Evolutionary conservation across 2,888 invertebrate genomes (phyloP), one percentile per base, ranked within the genome.

Genomic region (Congeria kusceri): DNA sequence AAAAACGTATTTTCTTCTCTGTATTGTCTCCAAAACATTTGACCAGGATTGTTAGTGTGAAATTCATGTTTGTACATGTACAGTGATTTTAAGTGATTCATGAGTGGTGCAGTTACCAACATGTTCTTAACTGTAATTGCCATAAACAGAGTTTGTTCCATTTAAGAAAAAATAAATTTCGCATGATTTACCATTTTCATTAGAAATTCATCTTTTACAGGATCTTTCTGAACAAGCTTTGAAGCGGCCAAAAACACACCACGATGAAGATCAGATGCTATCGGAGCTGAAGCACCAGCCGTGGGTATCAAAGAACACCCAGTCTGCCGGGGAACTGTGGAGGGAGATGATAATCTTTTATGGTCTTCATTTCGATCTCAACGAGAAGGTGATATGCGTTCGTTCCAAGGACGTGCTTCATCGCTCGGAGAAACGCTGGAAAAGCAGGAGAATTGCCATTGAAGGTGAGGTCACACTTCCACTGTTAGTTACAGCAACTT

Each of bases 381-480:
- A 92, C 25, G 92, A 93, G n/a, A 77, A 92, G 83, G 94, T 95
- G 3, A 92, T 95, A 28, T 93, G 92, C 57, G 94, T 95, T 44
- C 87, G 94, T 18, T 94, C 94, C 70, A 83, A 85, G 1, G 86
- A 88, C 11, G 90, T 91, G 0, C 84, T 95, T 23, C 91, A 92
- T 0, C 93, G 94, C 63, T 90, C 94, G 64, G 94, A 94, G 59
- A 95, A 95, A 89, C 93, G 94, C 47, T 95, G 95, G 95, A 94
- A 93, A 81, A 93, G 93, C 13, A 93, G 93, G 63, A 92, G 93
- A 32, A 91, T 95, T 64, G 95, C 95, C 20, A 94, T 95, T 80
- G 95, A 95, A 93, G 94, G 94, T 94, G 39, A n/a, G n/a, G n/a
- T n/a, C n/a, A n/a, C n/a, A n/a, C n/a, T n/a, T n/a, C n/a, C n/a